A percentile compares a stretch with the other conserved stretches of the same genome.
These are phyloP conservation scores for Nautilus pompilius DNA, from an alignment of 1,140 invertebrate species.

Conservation along the genomic window DNA sequence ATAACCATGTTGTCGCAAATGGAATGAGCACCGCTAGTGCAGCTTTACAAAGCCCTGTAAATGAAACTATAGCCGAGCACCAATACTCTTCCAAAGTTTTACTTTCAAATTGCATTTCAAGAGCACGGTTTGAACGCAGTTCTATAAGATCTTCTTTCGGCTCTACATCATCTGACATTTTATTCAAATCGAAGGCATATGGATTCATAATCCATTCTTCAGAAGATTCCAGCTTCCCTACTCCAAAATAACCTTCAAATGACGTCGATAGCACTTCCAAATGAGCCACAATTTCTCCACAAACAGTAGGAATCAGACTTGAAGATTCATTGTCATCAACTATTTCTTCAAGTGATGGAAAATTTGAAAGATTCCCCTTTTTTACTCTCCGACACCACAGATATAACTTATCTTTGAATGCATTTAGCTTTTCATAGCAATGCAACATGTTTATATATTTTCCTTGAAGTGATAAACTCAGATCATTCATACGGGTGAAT, in stretches of 20 bases:
- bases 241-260: not conserved
- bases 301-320: no score
- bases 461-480: conserved; percentile 2
- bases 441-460: not conserved
- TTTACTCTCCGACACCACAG: not conserved
- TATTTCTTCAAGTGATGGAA: not conserved
- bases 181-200: not conserved
- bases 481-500: not conserved
- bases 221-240: not conserved
- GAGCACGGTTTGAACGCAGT: not conserved
- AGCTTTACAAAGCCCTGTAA: not conserved
- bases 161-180: not conserved
- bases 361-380: not conserved
- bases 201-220: not conserved
- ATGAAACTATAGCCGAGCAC: not conserved
- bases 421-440: conserved; percentile 3
- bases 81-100: conserved; percentile 1
- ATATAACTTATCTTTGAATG: not conserved
- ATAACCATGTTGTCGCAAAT: not conserved
- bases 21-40: not conserved
- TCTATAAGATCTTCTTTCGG: no score
- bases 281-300: no score
- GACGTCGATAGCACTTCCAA: no score
- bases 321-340: not conserved
- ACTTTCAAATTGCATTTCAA: not conserved